phyloP scores from a whole-genome alignment of 2,113 vertebrate genomes.

The Aptenodytes patagonicus region DNA sequence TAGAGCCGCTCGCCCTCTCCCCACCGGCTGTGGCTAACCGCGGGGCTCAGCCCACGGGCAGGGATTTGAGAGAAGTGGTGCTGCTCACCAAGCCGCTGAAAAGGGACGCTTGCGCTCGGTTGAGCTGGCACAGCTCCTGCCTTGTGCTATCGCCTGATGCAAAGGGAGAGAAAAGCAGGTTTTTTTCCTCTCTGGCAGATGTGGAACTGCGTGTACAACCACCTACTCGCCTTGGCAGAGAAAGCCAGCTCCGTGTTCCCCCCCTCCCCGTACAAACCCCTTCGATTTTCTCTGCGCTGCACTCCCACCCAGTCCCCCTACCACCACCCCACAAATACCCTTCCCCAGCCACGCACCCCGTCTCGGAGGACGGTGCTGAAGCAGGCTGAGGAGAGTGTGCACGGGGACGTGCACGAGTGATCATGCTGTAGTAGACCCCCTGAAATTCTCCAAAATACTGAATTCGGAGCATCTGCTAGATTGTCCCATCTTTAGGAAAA shows the following conservation, averaged over 20 bases:
- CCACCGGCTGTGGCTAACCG: not conserved
- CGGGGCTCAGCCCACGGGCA: not conserved
- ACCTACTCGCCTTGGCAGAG: accelerated
- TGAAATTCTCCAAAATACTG: not conserved
- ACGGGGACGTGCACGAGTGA: accelerated
- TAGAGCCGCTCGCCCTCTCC: not conserved
- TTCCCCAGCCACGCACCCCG: not conserved
- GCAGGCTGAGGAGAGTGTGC: accelerated
- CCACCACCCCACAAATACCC: accelerated
- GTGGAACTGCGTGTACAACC: not conserved
- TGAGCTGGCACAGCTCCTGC: not conserved
- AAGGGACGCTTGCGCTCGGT: not conserved
- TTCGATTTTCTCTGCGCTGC: accelerated
- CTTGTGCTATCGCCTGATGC: accelerated
- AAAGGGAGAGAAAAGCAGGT: not conserved
- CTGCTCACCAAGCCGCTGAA: not conserved
- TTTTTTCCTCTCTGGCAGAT: accelerated
- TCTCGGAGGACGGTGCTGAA: accelerated
- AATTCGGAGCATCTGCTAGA: accelerated
- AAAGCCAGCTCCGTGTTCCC: not conserved
- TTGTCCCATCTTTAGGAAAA: not conserved
- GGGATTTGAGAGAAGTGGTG: not conserved
- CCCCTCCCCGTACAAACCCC: not conserved
- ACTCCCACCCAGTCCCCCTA: accelerated
- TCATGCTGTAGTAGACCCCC: accelerated